A percentile compares a stretch with the other conserved stretches of the same genome.
These are phyloP conservation scores for Ostrea edulis DNA, from an alignment of 1,140 invertebrate species.

Conservation along the genomic window DNA sequence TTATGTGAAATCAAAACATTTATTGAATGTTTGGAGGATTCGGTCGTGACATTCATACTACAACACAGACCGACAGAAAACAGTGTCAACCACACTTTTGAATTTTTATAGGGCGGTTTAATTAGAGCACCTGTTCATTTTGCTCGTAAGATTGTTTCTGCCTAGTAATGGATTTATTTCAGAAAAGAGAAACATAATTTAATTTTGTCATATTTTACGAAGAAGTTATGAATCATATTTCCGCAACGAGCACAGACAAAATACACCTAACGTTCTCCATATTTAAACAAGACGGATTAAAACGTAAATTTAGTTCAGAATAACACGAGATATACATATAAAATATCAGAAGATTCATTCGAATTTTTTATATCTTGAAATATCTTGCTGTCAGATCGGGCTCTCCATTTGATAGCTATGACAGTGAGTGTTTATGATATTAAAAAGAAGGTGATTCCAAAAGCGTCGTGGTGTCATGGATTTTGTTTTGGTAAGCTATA, in stretches of 20 bases:
- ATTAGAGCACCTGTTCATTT: slow-evolving; percentile 1
- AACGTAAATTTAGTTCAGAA: background rate
- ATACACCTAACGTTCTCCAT: background rate
- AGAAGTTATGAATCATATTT: background rate
- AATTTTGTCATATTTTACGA: background rate
- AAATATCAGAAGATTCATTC: background rate
- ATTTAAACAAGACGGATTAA: background rate
- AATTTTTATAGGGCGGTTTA: background rate
- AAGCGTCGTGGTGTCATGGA: too few relatives aligned
- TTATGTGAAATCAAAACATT: background rate
- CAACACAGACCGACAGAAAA: background rate
- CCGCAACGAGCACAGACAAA: background rate
- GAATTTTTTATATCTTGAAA: background rate
- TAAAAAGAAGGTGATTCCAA: too few relatives aligned
- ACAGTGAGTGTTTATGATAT: too few relatives aligned
- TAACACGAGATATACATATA: background rate
- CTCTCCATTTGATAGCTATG: too few relatives aligned
- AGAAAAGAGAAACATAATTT: background rate
- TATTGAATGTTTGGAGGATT: background rate
- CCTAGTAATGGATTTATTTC: background rate
- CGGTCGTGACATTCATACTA: background rate
- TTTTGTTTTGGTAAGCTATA: too few relatives aligned
- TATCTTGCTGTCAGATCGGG: background rate
- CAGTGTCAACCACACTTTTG: background rate
- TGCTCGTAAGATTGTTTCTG: background rate